phyloP scores from a whole-genome alignment of 1,140 invertebrate species.

The Cotesia typhae region DNA sequence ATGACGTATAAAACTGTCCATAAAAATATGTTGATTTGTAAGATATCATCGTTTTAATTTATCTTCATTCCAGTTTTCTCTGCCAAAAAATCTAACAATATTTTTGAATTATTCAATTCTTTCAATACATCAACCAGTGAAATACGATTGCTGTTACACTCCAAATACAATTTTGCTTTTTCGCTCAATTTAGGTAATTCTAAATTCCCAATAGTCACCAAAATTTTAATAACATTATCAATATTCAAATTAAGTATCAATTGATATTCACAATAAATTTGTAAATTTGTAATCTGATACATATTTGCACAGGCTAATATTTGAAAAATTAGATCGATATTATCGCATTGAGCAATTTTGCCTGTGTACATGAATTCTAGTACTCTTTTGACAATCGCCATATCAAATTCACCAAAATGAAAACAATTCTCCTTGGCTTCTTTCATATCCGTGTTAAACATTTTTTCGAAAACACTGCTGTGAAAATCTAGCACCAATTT shows the following conservation, averaged over 20 bases:
- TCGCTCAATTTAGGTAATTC: no score
- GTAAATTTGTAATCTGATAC: background rate
- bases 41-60: no score
- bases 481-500: background rate
- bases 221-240: no score
- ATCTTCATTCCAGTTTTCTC: no score
- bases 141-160: no score
- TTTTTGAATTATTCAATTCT: no score
- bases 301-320: background rate
- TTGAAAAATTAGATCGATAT: background rate
- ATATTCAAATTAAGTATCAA: background rate
- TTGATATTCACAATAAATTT: background rate
- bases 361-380: background rate
- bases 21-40: no score
- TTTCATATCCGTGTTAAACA: background rate
- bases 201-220: no score
- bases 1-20: no score
- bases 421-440: constrained; percentile 1
- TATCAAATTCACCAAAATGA: background rate
- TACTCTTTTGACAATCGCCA: background rate
- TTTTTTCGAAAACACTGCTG: background rate
- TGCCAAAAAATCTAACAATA: no score
- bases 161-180: no score
- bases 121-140: no score
- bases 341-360: background rate